Evolutionary conservation across 30 jellyfish, hydroid and myxozoan species (phyloP), one percentile per base, ranked within the genome.

Genomic region (Aurelia coerulea): DNA sequence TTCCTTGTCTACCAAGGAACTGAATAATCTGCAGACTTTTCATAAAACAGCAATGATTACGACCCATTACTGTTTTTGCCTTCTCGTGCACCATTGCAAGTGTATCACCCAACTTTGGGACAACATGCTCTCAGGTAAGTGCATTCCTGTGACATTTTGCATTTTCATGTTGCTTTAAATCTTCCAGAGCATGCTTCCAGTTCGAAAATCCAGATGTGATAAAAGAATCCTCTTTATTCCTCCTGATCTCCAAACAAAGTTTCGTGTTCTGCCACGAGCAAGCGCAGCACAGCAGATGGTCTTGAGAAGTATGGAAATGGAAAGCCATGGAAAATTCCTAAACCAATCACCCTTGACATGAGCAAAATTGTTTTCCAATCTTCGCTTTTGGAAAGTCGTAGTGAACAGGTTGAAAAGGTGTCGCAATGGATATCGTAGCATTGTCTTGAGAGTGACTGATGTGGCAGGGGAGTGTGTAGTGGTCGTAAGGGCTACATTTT

Each of bases 1-100:
- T 39, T n/a, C 94, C 94, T 76, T 85, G 94, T 16, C 90, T 70
- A 13, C 89, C 83, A 54, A 74, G 71, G 49, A 42, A 85, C 58
- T 63, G 73, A 31, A 85, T n/a, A 5, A 42, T 46, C 50, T 84
- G 79, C 7, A 73, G 31, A 60, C 74, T 72, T 85, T 85, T 62
- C 56, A 73, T 4, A 60, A 85, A 65, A 64, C 80, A 85, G 23
- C 75, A 41, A 29, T 91, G 90, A 66, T 85, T 85, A 34, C 39
- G 49, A 49, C 39, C 33, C 82, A 85, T 85, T 49, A 41, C 64
- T 33, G 64, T 73, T 68, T 89, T 59, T 4, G 78, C 66, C 19
- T 84, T 18, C 51, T 72, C 62, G 49, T 87, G 73, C 23, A 84
- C 35, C 90, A 84, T 72, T 4, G 59, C 93, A 6, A 52, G 71